Percentiles rank a stretch among this genome's conserved stretches.
Conservation (phyloP, 2,797 vertebrate species). For the Enteromius anoplus region DNA sequence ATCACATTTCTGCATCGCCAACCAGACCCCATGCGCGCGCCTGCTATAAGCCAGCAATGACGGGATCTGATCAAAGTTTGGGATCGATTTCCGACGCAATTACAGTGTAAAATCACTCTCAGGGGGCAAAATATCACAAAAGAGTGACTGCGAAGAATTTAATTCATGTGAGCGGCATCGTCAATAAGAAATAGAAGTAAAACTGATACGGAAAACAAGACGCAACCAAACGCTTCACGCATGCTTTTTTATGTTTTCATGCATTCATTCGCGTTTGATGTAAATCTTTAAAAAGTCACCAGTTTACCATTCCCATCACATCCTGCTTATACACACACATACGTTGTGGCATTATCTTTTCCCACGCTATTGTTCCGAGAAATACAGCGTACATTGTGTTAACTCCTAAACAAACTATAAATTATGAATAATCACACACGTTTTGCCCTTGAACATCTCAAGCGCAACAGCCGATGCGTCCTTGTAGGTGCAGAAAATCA, state of each 20-base stretch:
- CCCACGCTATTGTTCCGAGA: background rate
- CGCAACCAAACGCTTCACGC: background rate
- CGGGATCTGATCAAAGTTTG: conserved; percentile 74
- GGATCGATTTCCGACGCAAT: conserved; percentile 44
- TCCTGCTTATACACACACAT: conserved; percentile 1
- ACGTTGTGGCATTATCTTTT: background rate
- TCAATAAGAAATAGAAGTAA: background rate
- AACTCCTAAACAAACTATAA: conserved; percentile 36
- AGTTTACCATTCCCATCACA: background rate
- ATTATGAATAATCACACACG: conserved; percentile 13
- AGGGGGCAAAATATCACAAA: background rate
- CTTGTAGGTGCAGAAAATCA: conserved; percentile 56
- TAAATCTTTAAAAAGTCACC: conserved; percentile 22
- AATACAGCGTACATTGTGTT: background rate
- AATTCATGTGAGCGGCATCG: background rate
- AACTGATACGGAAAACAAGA: background rate
- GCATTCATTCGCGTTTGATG: background rate
- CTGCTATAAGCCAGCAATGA: conserved; percentile 43
- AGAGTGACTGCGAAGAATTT: background rate
- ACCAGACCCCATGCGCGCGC: conserved; percentile 50
- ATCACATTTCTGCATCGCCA: conserved; percentile 73
- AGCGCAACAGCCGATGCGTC: conserved; percentile 48
- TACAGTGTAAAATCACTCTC: background rate
- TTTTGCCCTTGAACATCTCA: conserved; percentile 53
- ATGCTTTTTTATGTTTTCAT: background rate